Base-by-base conservation (phyloP, 2,888 invertebrate species). In the Pharmacophagus antenor region DNA sequence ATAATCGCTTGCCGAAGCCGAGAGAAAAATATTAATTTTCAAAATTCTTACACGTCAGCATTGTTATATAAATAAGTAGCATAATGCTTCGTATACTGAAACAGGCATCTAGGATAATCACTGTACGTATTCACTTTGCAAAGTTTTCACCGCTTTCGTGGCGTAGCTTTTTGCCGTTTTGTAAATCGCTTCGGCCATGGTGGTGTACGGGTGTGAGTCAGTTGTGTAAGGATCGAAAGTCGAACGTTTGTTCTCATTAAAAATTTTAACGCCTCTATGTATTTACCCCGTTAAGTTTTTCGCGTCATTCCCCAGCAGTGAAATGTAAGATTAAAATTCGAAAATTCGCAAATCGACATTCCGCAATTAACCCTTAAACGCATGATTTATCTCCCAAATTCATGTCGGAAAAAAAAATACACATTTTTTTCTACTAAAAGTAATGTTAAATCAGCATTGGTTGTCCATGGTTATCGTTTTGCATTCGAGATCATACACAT, bases 351-450 rank as follows among this genome's bases (percentile, higher is more conserved):
- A n/a, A 46, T 55, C 22, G 12, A 46, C 54, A 60, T 60, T 50
- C 50, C 55, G 46, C 49, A 44, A 17, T 21, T 41, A 18, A 55
- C 23, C 60, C n/a, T n/a, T n/a, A n/a, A n/a, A n/a, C n/a, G n/a
- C n/a, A n/a, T n/a, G n/a, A n/a, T n/a, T n/a, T n/a, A n/a, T n/a
- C n/a, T n/a, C n/a, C n/a, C n/a, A n/a, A n/a, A n/a, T n/a, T n/a
- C n/a, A n/a, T n/a, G n/a, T n/a, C n/a, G n/a, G n/a, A n/a, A n/a
- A n/a, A n/a, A n/a, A n/a, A n/a, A n/a, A n/a, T n/a, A n/a, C n/a
- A n/a, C n/a, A n/a, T n/a, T n/a, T n/a, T n/a, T n/a, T n/a, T n/a
- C n/a, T n/a, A n/a, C n/a, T n/a, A n/a, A n/a, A n/a, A n/a, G n/a
- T n/a, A n/a, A n/a, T n/a, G n/a, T n/a, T n/a, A n/a, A n/a, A n/a